Percentiles rank a stretch among this genome's conserved stretches.
phyloP scores from a whole-genome alignment of 2,113 vertebrate species.

The Empidonax traillii region DNA sequence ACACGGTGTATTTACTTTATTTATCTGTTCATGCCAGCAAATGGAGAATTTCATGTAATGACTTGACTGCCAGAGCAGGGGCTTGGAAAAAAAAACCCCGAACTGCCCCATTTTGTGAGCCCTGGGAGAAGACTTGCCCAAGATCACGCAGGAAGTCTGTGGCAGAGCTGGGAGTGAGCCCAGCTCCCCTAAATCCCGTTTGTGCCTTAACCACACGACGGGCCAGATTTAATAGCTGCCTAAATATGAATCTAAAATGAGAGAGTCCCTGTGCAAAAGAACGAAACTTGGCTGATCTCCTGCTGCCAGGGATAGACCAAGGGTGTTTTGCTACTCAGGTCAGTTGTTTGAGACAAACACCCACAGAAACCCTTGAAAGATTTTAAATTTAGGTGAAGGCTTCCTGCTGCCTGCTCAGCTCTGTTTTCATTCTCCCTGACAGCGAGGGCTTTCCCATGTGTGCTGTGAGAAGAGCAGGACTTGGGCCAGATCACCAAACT shows the following conservation, averaged over 20 bases:
- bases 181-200: constrained; percentile 39
- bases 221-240: constrained; percentile 48
- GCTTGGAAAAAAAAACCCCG: neutral
- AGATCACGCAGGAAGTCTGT: neutral
- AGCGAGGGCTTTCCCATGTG: neutral
- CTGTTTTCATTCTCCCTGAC: constrained; percentile 5
- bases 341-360: neutral
- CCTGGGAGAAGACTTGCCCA: neutral
- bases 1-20: constrained; percentile 8
- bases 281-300: neutral
- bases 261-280: neutral
- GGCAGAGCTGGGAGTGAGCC: constrained; percentile 34
- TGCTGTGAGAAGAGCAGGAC: neutral
- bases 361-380: neutral
- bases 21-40: constrained; percentile 28
- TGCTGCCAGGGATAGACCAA: neutral
- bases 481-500: neutral
- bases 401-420: constrained; percentile 22
- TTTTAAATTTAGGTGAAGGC: constrained; percentile 20
- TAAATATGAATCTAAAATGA: neutral
- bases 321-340: neutral
- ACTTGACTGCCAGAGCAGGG: neutral
- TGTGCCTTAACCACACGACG: neutral
- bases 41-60: neutral
- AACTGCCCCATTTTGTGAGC: neutral